Base-by-base conservation (phyloP, 2,888 invertebrate genomes). In the Cryptocephalus primarius region DNA sequence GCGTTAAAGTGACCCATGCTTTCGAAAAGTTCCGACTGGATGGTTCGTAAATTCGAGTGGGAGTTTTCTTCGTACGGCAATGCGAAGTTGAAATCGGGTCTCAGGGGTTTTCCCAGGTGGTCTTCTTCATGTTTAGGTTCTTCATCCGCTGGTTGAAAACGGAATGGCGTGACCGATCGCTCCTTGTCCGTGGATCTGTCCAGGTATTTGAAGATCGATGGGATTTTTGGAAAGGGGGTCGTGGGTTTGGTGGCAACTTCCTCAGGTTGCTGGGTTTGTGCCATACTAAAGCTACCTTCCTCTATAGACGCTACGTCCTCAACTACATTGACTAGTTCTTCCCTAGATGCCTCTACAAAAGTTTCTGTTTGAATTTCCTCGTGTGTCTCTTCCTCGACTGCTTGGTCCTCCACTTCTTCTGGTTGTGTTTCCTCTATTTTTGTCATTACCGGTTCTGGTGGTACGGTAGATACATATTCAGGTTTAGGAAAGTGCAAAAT, bases 1-100 rank as follows among this genome's bases (percentile, higher is more conserved):
- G 68, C 68, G 48, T 65, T 66, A 48, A 65, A 70, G 51, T 70
- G 70, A 1, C 70, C 70, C 48, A 67, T 62, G 47, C 67, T 67
- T 56, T 68, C 67, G 48, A 70, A 70, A 8, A 66, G 58, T 55
- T 68, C 66, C 1, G 67, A 66, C 50, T 68, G 68, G 8, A 70
- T 41, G 1, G 62, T 63, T 33, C 63, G 55, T 10, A 62, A 38
- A 22, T 59, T 51, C 8, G 54, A 42, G 12, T 11, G 2, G 6
- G 59, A 42, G 1, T 59, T 55, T 6, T 56, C 38, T 36, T 36
- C 36, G 12, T 12, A n/a, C n/a, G 55, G 56, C 48, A 66, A 41
- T 8, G 64, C 63, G 46, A 57, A 66, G 51, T 57, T 60, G 48
- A 64, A 68, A 50, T 67, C 68, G 0, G 67, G 63, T 50, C 57